Conservation (phyloP, 2,797 vertebrate species). For the Aratinga solstitialis region DNA sequence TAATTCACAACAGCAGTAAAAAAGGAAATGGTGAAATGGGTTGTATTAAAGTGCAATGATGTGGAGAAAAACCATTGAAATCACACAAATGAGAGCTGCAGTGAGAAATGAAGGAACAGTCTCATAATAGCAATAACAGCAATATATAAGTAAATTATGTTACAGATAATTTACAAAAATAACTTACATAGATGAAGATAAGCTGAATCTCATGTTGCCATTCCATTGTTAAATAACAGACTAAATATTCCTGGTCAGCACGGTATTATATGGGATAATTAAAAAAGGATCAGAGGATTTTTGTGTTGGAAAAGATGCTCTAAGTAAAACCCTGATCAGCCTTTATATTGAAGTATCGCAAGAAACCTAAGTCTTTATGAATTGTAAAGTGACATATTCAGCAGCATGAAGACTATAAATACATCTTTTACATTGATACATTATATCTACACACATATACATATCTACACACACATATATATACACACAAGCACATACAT, state of each 20-base stretch:
- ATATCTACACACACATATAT: conserved; percentile 21
- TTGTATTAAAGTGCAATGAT: conserved; percentile 84
- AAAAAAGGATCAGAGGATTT: background rate
- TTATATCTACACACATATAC: conserved; percentile 56
- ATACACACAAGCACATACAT: conserved; percentile 49
- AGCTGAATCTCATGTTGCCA: conserved; percentile 27
- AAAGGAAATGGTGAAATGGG: conserved; percentile 82
- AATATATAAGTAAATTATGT: conserved; percentile 24
- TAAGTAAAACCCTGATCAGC: conserved; percentile 41
- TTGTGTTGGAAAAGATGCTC: background rate
- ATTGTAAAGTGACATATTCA: conserved; percentile 68
- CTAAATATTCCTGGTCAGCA: conserved; percentile 31
- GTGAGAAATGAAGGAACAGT: conserved; percentile 14
- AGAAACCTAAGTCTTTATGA: conserved; percentile 41
- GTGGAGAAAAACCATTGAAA: conserved; percentile 60
- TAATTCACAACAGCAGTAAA: conserved; percentile 86
- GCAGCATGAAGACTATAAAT: conserved; percentile 74
- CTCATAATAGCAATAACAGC: conserved; percentile 4
- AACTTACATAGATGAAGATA: conserved; percentile 60
- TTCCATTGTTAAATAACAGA: conserved; percentile 33
- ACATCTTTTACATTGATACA: conserved; percentile 63
- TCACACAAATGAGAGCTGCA: background rate
- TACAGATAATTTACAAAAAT: conserved; percentile 70
- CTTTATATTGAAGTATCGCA: conserved; percentile 22
- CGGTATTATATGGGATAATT: background rate